Conservation (phyloP, 2,113 vertebrate species). For the Morone chrysops region DNA sequence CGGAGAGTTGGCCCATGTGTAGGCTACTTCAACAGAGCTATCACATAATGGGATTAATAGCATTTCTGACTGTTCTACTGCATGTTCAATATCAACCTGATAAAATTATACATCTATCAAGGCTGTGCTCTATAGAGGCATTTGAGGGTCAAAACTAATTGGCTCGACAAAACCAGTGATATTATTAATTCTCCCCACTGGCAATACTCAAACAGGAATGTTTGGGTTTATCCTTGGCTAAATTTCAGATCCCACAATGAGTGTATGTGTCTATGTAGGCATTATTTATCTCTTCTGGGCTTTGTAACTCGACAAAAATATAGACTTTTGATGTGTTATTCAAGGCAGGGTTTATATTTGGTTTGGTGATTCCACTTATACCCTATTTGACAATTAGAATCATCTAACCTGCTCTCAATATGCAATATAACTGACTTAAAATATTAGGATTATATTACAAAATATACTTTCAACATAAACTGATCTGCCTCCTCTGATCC, state of each 20-base stretch:
- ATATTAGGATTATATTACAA: not conserved
- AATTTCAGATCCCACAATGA: not conserved
- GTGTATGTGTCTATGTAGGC: not conserved
- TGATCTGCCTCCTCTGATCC: not conserved
- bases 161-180: not conserved
- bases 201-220: not conserved
- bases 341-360: not conserved
- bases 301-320: not conserved
- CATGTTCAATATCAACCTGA: constrained; percentile 21
- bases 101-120: constrained; percentile 2
- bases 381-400: not conserved
- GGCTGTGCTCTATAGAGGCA: not conserved
- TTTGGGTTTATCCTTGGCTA: not conserved
- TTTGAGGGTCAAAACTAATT: constrained; percentile 25
- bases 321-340: not conserved
- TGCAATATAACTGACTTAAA: not conserved
- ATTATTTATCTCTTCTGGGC: not conserved
- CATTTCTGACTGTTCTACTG: not conserved
- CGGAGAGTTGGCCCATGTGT: too few species aligned
- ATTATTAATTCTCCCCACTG: not conserved
- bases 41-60: constrained; percentile 2
- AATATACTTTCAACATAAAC: not conserved
- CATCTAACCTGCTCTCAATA: not conserved
- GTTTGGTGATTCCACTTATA: not conserved
- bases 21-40: not conserved